Evolutionary conservation across 2,888 invertebrate genomes (phyloP).

Genomic region (Pristionchus arcanus): DNA sequence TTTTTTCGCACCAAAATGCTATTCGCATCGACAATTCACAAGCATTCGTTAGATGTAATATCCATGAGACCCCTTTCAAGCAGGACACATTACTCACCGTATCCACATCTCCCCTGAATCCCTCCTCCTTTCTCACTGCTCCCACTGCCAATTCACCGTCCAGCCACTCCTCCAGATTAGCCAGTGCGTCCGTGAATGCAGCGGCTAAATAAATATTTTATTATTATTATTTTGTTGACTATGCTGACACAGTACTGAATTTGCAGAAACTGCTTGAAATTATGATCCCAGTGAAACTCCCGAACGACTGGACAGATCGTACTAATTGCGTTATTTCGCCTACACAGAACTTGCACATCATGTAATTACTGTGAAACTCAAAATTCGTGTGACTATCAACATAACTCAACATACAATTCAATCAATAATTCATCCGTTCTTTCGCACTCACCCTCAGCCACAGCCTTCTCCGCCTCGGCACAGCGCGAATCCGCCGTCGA

Average conservation of each 20-base stretch:
- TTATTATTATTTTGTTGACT: not conserved
- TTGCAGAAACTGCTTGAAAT: no score
- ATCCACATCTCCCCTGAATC: slow-evolving; percentile 95
- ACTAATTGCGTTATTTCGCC: no score
- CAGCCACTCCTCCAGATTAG: slow-evolving; percentile 91
- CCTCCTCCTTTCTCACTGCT: slow-evolving; percentile 82
- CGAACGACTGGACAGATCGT: no score
- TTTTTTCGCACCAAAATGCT: no score
- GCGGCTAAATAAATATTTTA: slow-evolving; percentile 84
- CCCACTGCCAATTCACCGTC: slow-evolving; percentile 77
- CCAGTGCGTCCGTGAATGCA: slow-evolving; percentile 95
- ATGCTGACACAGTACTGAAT: no score
- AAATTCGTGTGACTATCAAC: no score
- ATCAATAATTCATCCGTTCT: slow-evolving; percentile 80
- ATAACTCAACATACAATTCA: no score
- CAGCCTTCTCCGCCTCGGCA: slow-evolving; percentile 58
- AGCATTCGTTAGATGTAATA: no score
- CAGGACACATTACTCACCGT: slow-evolving; percentile 83
- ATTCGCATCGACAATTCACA: no score
- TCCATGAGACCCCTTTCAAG: no score
- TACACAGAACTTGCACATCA: no score
- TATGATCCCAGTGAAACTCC: no score
- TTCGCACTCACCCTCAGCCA: slow-evolving; percentile 60
- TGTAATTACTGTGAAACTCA: slow-evolving; percentile 89
- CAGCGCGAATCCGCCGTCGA: slow-evolving; percentile 83